A percentile compares a stretch with the other conserved stretches of the same genome.
Conservation (phyloP, 2,888 invertebrate species). For the Thecophora atra region DNA sequence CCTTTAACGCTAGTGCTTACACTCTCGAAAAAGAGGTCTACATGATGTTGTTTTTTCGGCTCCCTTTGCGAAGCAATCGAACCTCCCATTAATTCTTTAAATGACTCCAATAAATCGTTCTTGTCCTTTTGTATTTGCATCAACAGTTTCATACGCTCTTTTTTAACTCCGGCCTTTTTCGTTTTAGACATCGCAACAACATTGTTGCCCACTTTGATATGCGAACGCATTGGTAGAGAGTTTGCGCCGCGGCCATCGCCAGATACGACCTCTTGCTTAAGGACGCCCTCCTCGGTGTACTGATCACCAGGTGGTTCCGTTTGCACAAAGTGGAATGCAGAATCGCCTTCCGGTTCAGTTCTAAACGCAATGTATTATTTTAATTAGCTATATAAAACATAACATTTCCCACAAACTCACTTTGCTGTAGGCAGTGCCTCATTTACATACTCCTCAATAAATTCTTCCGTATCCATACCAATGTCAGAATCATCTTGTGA, state of each 20-base stretch:
- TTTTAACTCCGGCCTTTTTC: slow-evolving; percentile 41
- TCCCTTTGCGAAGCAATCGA: slow-evolving; percentile 41
- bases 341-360: slow-evolving; percentile 30
- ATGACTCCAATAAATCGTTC: slow-evolving; percentile 60
- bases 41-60: slow-evolving; percentile 56
- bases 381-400: not conserved
- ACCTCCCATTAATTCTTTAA: slow-evolving; percentile 60
- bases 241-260: slow-evolving; percentile 41
- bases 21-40: slow-evolving; percentile 53
- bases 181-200: slow-evolving; percentile 35
- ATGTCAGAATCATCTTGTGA: slow-evolving; percentile 46
- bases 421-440: slow-evolving; percentile 27
- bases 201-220: slow-evolving; percentile 27
- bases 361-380: slow-evolving; percentile 18
- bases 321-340: slow-evolving; percentile 45
- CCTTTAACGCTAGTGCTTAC: slow-evolving; percentile 52
- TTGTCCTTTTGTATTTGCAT: slow-evolving; percentile 60
- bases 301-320: slow-evolving; percentile 46
- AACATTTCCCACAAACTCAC: slow-evolving; percentile 13
- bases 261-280: slow-evolving; percentile 44
- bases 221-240: slow-evolving; percentile 31
- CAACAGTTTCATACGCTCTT: slow-evolving; percentile 53
- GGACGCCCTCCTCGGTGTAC: slow-evolving; percentile 42
- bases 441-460: slow-evolving; percentile 44
- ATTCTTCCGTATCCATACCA: slow-evolving; percentile 45